Evolutionary conservation across 2,113 vertebrate genomes (phyloP), one percentile per base, ranked within the genome.

Genomic region (Peromyscus maniculatus): DNA sequence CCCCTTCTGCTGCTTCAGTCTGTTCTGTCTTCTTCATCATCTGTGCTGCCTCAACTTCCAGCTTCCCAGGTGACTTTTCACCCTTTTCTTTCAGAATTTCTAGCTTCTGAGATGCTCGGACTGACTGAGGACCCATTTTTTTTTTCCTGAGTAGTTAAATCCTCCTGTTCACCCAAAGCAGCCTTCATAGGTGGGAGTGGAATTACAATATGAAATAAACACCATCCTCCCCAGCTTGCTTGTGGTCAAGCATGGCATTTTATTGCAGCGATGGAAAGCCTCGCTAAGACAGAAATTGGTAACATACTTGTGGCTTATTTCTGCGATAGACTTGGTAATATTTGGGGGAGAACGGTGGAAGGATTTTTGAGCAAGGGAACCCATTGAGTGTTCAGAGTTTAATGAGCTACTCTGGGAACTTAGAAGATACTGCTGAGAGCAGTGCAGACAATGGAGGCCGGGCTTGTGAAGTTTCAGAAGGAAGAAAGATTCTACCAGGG

Each of bases 41-140:
- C 64, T 66, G 36, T 49, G 57, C 9, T 0, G 0, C 24, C 33
- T 82, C 17, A 12, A 0, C 8, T 31, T 79, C 39, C 2, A 4
- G 36, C 69, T 72, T 84, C 12, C 21, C 5, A 7, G 3, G 28
- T 43, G 12, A 43, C 36, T 36, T 36, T 46, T 31, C 7, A 64
- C 11, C 71, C 26, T 16, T 57, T 7, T 28, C 71, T 66, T 86
- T 87, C 28, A 72, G 11, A 17, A 16, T n/a, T 55, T 49, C 64
- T 59, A 0, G 36, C 33, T 95, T 55, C 11, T 28, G 5, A 62
- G 52, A 67, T 72, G n/a, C n/a, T 64, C 57, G 36, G 21, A 33
- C 39, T 31, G 4, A 4, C 2, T 59, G 33, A 28, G 15, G 1
- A 11, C 36, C 6, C 46, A 43, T 8, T 10, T 39, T 86, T 52